These are phyloP conservation scores for Drosophila bocki DNA, from an alignment of 1,140 invertebrate species.

Conservation along the genomic window DNA sequence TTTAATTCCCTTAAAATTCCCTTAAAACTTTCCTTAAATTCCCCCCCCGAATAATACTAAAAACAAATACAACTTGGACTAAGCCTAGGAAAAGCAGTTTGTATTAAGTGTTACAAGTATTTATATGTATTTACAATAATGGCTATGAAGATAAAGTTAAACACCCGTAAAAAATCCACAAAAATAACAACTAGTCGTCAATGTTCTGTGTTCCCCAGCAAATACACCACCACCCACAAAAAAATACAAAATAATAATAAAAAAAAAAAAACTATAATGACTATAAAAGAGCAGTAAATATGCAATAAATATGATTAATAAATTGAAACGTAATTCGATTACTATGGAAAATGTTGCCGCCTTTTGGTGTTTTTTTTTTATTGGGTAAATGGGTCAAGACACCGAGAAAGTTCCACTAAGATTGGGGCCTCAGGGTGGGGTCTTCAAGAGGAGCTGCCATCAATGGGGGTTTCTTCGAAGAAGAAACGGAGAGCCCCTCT, in stretches of 20 bases:
- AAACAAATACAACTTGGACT: slow-evolving; percentile 33
- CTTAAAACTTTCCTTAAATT: not conserved
- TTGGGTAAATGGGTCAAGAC: slow-evolving; percentile 25
- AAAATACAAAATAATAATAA: slow-evolving; percentile 17
- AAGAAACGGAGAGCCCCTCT: not conserved
- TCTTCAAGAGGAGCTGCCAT: slow-evolving; percentile 7
- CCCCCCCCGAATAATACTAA: slow-evolving; percentile 8
- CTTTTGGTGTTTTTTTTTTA: slow-evolving; percentile 20
- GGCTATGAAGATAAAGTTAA: slow-evolving; percentile 38
- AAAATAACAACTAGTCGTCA: slow-evolving; percentile 51
- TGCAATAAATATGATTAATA: slow-evolving; percentile 65
- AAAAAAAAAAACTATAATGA: slow-evolving; percentile 44
- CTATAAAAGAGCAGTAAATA: slow-evolving; percentile 51
- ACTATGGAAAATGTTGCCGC: slow-evolving; percentile 36
- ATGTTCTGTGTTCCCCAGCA: slow-evolving; percentile 56
- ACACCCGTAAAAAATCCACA: not conserved
- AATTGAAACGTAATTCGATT: slow-evolving; percentile 66
- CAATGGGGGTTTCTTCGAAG: not conserved
- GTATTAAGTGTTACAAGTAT: slow-evolving; percentile 56
- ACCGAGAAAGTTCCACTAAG: slow-evolving; percentile 12
- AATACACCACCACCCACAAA: slow-evolving; percentile 37
- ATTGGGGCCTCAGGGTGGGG: slow-evolving; percentile 13
- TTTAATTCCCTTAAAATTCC: not conserved
- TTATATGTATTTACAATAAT: slow-evolving; percentile 55
- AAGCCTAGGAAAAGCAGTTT: slow-evolving; percentile 47